A percentile compares a stretch with the other conserved stretches of the same genome.
These are phyloP conservation scores for Onychorhynchus coronatus DNA, from an alignment of 2,113 vertebrate species.

Conservation along the genomic window DNA sequence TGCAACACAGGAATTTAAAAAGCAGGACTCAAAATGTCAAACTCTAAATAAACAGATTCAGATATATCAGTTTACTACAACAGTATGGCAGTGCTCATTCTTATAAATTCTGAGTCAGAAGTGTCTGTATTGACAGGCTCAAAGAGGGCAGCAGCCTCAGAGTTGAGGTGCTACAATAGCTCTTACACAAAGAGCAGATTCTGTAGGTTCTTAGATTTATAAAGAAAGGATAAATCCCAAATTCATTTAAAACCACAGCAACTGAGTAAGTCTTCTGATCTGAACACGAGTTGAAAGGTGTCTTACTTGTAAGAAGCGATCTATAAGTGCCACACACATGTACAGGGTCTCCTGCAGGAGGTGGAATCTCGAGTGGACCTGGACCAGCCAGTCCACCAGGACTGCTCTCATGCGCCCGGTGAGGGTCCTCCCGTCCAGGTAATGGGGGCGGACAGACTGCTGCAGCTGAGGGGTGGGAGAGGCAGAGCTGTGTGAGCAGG, in stretches of 20 bases:
- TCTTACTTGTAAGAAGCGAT: constrained; percentile 88
- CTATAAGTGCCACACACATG: constrained; percentile 88
- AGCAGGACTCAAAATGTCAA: neutral
- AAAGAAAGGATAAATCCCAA: neutral
- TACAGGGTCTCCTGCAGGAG: constrained; percentile 94
- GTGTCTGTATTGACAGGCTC: neutral
- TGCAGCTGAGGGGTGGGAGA: constrained; percentile 68
- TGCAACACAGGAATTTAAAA: constrained; percentile 37
- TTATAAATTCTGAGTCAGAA: neutral
- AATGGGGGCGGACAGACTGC: constrained; percentile 77
- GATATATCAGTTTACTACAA: neutral
- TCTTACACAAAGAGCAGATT: neutral
- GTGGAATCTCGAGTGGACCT: constrained; percentile 90
- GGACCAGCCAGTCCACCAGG: constrained; percentile 94
- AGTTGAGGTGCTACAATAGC: neutral
- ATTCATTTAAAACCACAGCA: neutral
- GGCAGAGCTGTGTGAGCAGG: neutral
- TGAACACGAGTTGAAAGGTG: accelerated
- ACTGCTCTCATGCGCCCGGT: constrained; percentile 88
- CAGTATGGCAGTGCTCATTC: neutral
- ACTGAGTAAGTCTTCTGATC: neutral
- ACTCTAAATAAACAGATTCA: neutral
- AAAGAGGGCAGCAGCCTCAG: neutral
- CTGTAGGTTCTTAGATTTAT: neutral
- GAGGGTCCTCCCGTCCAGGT: constrained; percentile 83